Evolutionary conservation across 1,140 invertebrate species (phyloP).

Genomic region (Hormaphis cornu): DNA sequence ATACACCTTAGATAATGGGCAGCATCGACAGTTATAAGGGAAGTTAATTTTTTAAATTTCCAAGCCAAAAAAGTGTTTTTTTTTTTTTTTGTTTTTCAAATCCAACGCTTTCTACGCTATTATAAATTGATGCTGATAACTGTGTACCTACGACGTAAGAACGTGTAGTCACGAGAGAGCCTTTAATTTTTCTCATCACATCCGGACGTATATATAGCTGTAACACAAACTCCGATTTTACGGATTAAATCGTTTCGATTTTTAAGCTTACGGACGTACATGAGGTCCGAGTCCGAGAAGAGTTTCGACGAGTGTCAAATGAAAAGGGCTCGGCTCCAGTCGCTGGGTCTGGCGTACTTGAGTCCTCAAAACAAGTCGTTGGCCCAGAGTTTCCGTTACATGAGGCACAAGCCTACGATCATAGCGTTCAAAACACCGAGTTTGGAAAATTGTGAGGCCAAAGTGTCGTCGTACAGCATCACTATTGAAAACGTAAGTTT

Average conservation of each 20-base stretch:
- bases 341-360: conserved; percentile 56
- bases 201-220: no score
- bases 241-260: conserved; percentile 35
- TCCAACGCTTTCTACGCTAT: no score
- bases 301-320: conserved; percentile 61
- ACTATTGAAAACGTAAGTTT: conserved; percentile 9
- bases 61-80: no score
- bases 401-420: conserved; percentile 76
- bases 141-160: no score
- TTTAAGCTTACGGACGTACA: conserved; percentile 57
- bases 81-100: no score
- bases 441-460: conserved; percentile 54
- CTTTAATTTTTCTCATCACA: no score
- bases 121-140: no score
- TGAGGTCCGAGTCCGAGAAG: conserved; percentile 66
- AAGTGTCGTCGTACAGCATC: conserved; percentile 34
- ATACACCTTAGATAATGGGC: no score
- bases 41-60: no score
- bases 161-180: no score
- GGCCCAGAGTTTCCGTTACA: conserved; percentile 73
- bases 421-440: conserved; percentile 64
- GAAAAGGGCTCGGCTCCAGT: conserved; percentile 51
- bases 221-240: no score
- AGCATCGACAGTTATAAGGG: no score
- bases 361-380: conserved; percentile 66